Conservation (phyloP, 2,888 invertebrate genomes). For the Orthosia gothica region DNA sequence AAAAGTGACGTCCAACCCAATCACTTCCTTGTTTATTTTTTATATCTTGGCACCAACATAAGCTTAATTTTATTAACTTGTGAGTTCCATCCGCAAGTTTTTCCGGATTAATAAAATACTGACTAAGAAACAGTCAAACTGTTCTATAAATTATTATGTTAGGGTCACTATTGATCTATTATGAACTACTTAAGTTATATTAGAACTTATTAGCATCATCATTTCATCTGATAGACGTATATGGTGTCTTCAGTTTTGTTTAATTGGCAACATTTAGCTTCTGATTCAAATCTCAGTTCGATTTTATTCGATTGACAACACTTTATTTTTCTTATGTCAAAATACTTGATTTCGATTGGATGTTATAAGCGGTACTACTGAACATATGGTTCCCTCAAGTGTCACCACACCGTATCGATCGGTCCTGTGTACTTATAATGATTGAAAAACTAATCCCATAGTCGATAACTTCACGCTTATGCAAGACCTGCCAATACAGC, state of each 20-base stretch:
- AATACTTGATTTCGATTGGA: no score
- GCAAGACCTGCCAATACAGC: slow-evolving; percentile 26
- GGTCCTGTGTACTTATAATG: not conserved
- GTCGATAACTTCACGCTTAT: slow-evolving; percentile 20
- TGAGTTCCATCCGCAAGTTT: slow-evolving; percentile 1
- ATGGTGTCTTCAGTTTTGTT: no score
- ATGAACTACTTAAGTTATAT: not conserved
- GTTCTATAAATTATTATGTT: not conserved
- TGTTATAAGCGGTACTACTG: no score
- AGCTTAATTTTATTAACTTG: slow-evolving; percentile 2
- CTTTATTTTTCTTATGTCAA: no score
- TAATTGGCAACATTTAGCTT: no score
- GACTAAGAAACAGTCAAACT: not conserved
- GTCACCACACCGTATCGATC: no score
- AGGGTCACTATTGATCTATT: not conserved
- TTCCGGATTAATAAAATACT: not conserved
- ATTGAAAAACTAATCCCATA: not conserved
- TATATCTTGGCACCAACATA: slow-evolving; percentile 1
- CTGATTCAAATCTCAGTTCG: no score
- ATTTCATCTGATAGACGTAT: no score
- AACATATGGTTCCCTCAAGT: no score
- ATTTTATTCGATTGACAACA: no score
- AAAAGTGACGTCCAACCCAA: slow-evolving; percentile 28
- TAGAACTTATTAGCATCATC: no score
- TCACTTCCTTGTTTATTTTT: slow-evolving; percentile 40